phyloP scores from a whole-genome alignment of 2,113 vertebrate genomes.

The Epinephelus fuscoguttatus region DNA sequence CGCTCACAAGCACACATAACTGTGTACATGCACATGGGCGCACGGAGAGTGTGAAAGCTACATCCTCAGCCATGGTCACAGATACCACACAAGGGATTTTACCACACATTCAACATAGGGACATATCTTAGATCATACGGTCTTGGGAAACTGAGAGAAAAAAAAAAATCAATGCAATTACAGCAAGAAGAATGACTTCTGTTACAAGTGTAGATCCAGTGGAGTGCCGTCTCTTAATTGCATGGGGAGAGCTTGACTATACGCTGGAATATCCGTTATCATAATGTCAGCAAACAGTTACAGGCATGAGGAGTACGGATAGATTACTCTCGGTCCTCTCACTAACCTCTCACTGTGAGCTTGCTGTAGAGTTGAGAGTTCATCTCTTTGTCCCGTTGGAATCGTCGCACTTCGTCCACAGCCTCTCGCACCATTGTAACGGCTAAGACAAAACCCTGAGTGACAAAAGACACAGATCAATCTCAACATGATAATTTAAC shows the following conservation, averaged over 20 bases:
- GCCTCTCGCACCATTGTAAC: constrained; percentile 95
- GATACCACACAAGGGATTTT: constrained; percentile 66
- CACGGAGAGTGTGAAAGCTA: constrained; percentile 23
- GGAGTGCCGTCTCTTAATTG: constrained; percentile 47
- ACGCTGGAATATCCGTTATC: constrained; percentile 57
- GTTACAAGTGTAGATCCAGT: constrained; percentile 62
- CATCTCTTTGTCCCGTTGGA: constrained; percentile 96
- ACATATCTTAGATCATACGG: constrained; percentile 57
- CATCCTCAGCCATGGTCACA: constrained; percentile 31
- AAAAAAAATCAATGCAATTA: constrained; percentile 71
- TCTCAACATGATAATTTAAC: neutral
- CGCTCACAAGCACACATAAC: neutral
- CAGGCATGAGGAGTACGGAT: neutral
- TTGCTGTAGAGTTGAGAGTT: constrained; percentile 98
- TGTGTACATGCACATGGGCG: constrained; percentile 4
- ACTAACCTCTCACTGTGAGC: constrained; percentile 94
- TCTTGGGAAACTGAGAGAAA: constrained; percentile 52
- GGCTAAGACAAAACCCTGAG: constrained; percentile 93
- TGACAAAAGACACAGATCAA: neutral
- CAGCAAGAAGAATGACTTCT: constrained; percentile 60
- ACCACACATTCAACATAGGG: constrained; percentile 60
- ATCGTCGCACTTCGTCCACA: constrained; percentile 94
- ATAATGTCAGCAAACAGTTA: constrained; percentile 61
- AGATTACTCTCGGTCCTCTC: neutral
- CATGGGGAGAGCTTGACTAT: constrained; percentile 23